phyloP scores from a whole-genome alignment of 2,888 invertebrate genomes.

The Synanthedon tipuliformis region DNA sequence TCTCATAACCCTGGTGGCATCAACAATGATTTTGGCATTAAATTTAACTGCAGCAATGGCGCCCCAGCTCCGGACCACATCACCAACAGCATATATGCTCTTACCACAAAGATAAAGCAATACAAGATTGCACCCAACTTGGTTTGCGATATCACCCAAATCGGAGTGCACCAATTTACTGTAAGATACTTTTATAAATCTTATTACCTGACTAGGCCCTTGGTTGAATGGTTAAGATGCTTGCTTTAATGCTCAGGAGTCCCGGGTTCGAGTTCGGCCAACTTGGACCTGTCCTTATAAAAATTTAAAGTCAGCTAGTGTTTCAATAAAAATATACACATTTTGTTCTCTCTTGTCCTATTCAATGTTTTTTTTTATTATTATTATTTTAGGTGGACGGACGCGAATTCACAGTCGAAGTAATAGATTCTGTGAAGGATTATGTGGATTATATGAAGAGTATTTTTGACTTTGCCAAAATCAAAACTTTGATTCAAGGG shows the following conservation, averaged over 20 bases:
- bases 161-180: constrained; percentile 75
- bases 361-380: not conserved
- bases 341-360: too few species aligned
- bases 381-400: constrained; percentile 76
- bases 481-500: constrained; percentile 80
- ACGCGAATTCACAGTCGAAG: constrained; percentile 81
- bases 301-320: too few species aligned
- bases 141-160: constrained; percentile 78
- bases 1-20: constrained; percentile 99
- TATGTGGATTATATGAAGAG: constrained; percentile 93
- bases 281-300: too few species aligned
- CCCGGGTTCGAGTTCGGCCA: too few species aligned
- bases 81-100: constrained; percentile 88
- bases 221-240: too few species aligned
- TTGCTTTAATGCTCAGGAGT: too few species aligned
- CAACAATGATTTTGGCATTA: constrained; percentile 97
- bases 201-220: too few species aligned
- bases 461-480: constrained; percentile 92
- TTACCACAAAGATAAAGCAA: constrained; percentile 80
- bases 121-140: constrained; percentile 86
- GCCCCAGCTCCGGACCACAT: constrained; percentile 94
- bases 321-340: too few species aligned
- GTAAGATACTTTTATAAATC: constrained; percentile 41
- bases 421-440: constrained; percentile 91
- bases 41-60: constrained; percentile 97